Percentiles rank a stretch among this genome's conserved stretches.
Evolutionary conservation across 2,113 vertebrate genomes (phyloP).

Genomic region (Cnemophilus loriae): DNA sequence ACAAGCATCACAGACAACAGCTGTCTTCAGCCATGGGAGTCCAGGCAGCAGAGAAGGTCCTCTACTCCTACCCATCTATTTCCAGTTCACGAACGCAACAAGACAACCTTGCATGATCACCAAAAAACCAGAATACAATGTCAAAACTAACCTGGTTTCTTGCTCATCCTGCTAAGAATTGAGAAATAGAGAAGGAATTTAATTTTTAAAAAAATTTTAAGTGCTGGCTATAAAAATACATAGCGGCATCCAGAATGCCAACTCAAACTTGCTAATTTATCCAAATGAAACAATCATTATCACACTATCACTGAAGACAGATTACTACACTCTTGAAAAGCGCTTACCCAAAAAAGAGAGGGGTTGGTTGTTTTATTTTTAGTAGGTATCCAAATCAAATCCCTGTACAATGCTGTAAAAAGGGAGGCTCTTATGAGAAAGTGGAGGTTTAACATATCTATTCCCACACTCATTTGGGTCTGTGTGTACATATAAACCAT

Average conservation of each 20-base stretch:
- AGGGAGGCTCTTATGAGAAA: neutral
- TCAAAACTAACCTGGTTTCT: neutral
- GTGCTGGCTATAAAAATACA: neutral
- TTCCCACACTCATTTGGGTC: neutral
- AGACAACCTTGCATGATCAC: neutral
- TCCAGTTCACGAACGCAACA: fast-evolving
- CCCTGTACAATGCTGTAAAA: neutral
- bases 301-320: neutral
- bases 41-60: neutral
- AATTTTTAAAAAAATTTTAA: neutral
- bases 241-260: neutral
- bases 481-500: neutral
- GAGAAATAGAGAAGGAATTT: neutral
- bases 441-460: neutral
- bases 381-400: neutral
- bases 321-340: neutral
- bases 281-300: neutral
- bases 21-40: neutral
- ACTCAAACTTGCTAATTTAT: neutral
- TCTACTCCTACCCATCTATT: neutral
- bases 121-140: neutral
- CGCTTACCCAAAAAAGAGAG: neutral
- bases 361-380: neutral
- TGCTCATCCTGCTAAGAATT: neutral
- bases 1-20: neutral